Conservation (phyloP, 2,113 vertebrate genomes). For the Elephas maximus region DNA sequence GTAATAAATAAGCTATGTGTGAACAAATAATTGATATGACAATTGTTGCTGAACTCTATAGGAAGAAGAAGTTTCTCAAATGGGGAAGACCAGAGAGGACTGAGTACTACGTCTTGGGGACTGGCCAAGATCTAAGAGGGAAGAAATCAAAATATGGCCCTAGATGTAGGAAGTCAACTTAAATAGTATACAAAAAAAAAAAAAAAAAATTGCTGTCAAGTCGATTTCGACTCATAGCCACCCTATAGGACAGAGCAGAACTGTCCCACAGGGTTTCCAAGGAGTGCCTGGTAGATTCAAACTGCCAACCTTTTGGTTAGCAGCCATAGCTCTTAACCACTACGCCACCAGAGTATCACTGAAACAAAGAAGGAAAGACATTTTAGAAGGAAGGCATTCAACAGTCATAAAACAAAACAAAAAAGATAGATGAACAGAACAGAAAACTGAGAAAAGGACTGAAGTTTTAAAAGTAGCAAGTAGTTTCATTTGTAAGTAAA, state of each 20-base stretch:
- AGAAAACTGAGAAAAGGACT: background rate
- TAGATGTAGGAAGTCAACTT: background rate
- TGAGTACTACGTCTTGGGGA: background rate
- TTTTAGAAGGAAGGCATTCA: background rate
- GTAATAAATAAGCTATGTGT: background rate
- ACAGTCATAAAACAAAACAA: background rate
- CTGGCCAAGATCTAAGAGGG: background rate
- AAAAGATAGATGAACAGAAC: background rate
- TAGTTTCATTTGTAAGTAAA: background rate
- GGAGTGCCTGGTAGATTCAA: no score
- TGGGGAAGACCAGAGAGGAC: background rate
- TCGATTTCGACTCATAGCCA: no score
- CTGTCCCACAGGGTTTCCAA: no score
- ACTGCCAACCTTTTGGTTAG: no score
- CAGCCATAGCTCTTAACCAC: no score
- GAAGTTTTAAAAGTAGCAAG: background rate
- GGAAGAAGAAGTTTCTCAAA: background rate
- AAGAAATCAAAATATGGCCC: background rate
- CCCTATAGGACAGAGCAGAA: no score
- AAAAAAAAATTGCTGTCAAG: no score
- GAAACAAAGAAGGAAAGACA: background rate
- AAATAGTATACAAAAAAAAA: no score
- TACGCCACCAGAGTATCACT: background rate
- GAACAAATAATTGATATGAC: background rate
- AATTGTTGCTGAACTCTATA: background rate